Conservation (phyloP, 2,113 vertebrate genomes). For the Boleophthalmus pectinirostris region DNA sequence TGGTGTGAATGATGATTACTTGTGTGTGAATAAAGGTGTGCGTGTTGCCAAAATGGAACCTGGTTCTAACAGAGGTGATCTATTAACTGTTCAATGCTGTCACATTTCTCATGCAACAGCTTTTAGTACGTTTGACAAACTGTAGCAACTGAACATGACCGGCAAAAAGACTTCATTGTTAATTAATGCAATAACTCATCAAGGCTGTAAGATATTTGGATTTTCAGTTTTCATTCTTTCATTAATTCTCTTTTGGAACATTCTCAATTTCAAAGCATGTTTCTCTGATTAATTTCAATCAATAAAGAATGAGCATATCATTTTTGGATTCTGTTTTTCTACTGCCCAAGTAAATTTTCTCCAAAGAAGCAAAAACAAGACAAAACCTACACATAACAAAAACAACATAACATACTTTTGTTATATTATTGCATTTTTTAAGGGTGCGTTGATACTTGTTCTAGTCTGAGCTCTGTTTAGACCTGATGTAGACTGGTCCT, state of each 20-base stretch:
- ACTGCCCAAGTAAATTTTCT: not conserved
- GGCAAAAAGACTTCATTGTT: constrained; percentile 66
- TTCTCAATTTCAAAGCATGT: constrained; percentile 93
- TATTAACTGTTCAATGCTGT: constrained; percentile 28
- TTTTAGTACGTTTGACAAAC: constrained; percentile 44
- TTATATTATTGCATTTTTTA: too few species aligned
- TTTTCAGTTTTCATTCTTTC: constrained; percentile 56
- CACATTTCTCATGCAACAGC: constrained; percentile 29
- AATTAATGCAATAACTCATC: constrained; percentile 79
- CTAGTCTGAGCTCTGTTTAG: too few species aligned
- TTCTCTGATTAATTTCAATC: constrained; percentile 88
- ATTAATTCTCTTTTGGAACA: constrained; percentile 71
- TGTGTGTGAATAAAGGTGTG: constrained; percentile 6
- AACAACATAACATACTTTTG: too few species aligned
- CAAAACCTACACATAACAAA: too few species aligned
- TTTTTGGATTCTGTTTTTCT: constrained; percentile 9
- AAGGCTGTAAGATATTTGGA: constrained; percentile 83
- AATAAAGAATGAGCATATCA: constrained; percentile 90
- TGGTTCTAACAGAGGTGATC: constrained; percentile 25
- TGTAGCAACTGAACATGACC: constrained; percentile 63
- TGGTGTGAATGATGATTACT: constrained; percentile 10
- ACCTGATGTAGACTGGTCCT: too few species aligned
- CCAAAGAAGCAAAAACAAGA: too few species aligned
- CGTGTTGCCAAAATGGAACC: constrained; percentile 18
- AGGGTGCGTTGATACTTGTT: too few species aligned